These are phyloP conservation scores for Eretmochelys imbricata DNA, from an alignment of 2,113 vertebrate genomes.

Conservation along the genomic window DNA sequence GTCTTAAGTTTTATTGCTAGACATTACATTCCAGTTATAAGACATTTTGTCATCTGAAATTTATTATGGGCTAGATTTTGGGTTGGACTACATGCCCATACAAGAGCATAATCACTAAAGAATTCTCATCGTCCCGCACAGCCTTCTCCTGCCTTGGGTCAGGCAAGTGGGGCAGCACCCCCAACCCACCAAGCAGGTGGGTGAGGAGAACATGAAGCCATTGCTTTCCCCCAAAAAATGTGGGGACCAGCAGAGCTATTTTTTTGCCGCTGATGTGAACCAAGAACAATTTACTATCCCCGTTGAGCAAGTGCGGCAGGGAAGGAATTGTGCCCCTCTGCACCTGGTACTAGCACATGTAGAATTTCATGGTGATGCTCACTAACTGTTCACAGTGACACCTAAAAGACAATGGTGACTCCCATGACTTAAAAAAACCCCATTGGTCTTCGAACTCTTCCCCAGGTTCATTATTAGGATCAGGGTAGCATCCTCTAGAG, in stretches of 20 bases:
- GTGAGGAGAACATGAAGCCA: neutral
- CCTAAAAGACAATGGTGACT: neutral
- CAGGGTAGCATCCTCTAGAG: slow-evolving; percentile 20
- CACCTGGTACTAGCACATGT: accelerated
- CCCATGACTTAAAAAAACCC: neutral
- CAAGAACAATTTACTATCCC: neutral
- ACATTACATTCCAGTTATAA: neutral
- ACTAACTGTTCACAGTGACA: neutral
- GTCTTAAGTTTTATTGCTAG: neutral
- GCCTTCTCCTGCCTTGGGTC: neutral
- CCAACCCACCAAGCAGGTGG: no score
- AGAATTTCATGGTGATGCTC: neutral
- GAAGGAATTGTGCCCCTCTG: neutral
- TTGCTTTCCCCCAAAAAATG: neutral
- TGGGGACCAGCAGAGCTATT: neutral
- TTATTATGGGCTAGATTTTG: no score
- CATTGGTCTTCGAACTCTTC: neutral
- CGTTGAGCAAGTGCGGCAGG: neutral
- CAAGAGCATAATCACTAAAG: no score
- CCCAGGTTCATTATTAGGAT: neutral
- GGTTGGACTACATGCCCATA: no score
- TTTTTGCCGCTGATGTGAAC: neutral
- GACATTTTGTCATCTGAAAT: neutral
- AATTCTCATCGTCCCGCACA: neutral
- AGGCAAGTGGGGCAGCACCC: neutral